These are phyloP conservation scores for Furcula furcula DNA, from an alignment of 2,888 invertebrate genomes.

Conservation along the genomic window DNA sequence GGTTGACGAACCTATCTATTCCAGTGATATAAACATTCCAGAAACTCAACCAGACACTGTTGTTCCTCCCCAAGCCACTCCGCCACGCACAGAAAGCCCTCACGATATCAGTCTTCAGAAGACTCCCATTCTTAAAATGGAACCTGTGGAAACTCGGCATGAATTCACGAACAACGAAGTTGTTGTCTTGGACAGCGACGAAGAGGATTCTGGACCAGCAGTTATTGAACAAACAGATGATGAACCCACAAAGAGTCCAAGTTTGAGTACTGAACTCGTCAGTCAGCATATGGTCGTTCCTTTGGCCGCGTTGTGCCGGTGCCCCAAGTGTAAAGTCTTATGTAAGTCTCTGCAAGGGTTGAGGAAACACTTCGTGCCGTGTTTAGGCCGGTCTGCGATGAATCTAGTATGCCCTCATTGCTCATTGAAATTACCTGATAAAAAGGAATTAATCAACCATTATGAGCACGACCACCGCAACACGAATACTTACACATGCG, in stretches of 20 bases:
- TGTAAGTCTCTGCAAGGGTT: slow-evolving; percentile 32
- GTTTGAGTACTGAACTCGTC: neutral
- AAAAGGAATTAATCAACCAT: slow-evolving; percentile 38
- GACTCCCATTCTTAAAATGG: slow-evolving; percentile 39
- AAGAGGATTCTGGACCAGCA: slow-evolving; percentile 39
- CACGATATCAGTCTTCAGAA: slow-evolving; percentile 7
- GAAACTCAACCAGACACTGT: neutral
- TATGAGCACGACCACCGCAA: slow-evolving; percentile 30
- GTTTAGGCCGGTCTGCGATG: slow-evolving; percentile 24
- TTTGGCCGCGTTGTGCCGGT: slow-evolving; percentile 32
- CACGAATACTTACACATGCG: slow-evolving; percentile 30
- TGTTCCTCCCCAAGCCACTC: neutral
- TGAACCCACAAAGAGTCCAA: slow-evolving; percentile 9
- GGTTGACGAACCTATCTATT: too few relatives aligned
- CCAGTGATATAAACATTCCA: neutral
- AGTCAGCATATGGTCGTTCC: slow-evolving; percentile 11
- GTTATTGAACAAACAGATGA: slow-evolving; percentile 47
- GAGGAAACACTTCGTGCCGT: slow-evolving; percentile 40
- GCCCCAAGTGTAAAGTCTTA: slow-evolving; percentile 40
- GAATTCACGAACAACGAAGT: slow-evolving; percentile 17
- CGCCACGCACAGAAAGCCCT: neutral
- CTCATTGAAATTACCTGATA: slow-evolving; percentile 7
- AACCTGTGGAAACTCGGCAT: slow-evolving; percentile 22
- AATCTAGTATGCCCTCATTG: slow-evolving; percentile 22
- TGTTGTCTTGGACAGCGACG: slow-evolving; percentile 67